Evolutionary conservation across 2,113 vertebrate genomes (phyloP), one percentile per base, ranked within the genome.

Genomic region (Zonotrichia leucophrys): DNA sequence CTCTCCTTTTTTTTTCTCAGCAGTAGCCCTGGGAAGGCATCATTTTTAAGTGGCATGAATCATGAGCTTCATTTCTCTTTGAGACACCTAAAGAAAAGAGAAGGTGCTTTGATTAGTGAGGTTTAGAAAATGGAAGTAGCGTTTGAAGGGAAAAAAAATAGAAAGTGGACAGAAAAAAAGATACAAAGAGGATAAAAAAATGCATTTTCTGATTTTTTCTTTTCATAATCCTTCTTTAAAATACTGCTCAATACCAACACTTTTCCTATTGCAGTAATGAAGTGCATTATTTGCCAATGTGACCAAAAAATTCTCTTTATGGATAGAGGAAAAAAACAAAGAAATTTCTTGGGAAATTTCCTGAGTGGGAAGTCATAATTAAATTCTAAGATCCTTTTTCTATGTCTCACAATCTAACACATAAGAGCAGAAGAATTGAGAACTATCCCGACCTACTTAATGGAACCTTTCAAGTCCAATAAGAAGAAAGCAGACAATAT

Each of bases 71-170:
- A 33, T 62, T 89, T 93, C 78, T 90, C n/a, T 74, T 80, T 59
- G 49, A 98, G 98, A 82, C 82, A 92, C 76, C 95, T 98, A 69
- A 97, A 97, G 95, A 96, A 97, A 88, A 95, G 80, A 94, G 96
- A 97, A 96, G 64, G 95, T 90, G 53, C 63, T 44, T 95, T 98
- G 92, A 97, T 96, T 95, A 95, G 87, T 68, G 94, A 97, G 89
- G 70, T 97, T 87, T 96, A 95, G 83, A 96, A 96, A 92, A 94
- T 96, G 37, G 94, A 92, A 97, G 82, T 60, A 64, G 90, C 83
- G 83, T 88, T 76, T 89, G 89, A 97, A 87, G 5, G 24, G 78
- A 83, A 96, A 92, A 96, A 92, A 92, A 92, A 82, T 42, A 82
- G 84, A 98, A 96, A 83, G 27, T 49, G 78, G 95, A 64, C 44